These are phyloP conservation scores for Allochrocebus solatus DNA, from an alignment of 2,797 vertebrate species.

Conservation along the genomic window DNA sequence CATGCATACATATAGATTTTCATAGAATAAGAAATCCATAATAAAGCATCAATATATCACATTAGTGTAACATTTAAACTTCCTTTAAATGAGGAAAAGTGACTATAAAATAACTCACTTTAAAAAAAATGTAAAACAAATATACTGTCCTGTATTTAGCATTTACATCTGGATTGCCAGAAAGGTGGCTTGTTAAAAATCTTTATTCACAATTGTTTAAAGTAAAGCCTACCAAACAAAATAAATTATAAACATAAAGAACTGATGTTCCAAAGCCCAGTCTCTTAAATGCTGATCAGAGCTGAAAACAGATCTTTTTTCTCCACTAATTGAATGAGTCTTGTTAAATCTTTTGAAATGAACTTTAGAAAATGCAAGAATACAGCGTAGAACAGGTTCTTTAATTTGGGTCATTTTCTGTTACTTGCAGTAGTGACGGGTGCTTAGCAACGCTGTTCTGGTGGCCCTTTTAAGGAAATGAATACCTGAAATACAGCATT, in stretches of 20 bases:
- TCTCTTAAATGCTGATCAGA: constrained; percentile 74
- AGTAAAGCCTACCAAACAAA: constrained; percentile 65
- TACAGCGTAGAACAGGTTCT: constrained; percentile 71
- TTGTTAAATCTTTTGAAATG: constrained; percentile 75
- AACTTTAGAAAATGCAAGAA: constrained; percentile 75
- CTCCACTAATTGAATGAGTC: constrained; percentile 67
- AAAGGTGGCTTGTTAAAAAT: constrained; percentile 18
- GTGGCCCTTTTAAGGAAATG: constrained; percentile 72
- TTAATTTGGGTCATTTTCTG: constrained; percentile 76
- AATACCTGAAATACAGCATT: constrained; percentile 71
- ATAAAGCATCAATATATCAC: neutral
- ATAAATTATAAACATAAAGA: constrained; percentile 70
- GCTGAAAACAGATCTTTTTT: constrained; percentile 75
- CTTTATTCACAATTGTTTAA: constrained; percentile 70
- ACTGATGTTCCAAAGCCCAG: constrained; percentile 64
- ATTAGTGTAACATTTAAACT: constrained; percentile 23
- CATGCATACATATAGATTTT: neutral
- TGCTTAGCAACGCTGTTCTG: constrained; percentile 76
- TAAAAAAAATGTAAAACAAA: neutral
- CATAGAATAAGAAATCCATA: neutral
- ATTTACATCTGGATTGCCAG: neutral
- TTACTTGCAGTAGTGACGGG: constrained; percentile 60
- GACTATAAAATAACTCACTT: constrained; percentile 36
- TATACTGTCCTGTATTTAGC: neutral
- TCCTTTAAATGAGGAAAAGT: constrained; percentile 4